Conservation (phyloP, 2,888 invertebrate genomes). For the Hylaea fasciaria region DNA sequence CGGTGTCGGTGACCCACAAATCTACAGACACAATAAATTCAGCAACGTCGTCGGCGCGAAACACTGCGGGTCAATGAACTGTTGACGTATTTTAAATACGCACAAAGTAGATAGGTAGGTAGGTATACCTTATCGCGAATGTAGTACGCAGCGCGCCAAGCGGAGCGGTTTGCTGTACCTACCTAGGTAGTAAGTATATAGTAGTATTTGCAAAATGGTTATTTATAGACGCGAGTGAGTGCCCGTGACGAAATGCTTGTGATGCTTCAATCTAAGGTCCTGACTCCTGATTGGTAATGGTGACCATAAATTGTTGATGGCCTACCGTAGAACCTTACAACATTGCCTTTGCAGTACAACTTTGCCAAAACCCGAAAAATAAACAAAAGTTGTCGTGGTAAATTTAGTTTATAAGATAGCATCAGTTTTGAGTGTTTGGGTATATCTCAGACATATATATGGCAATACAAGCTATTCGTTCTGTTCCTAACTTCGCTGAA, state of each 20-base stretch:
- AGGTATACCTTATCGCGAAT: constrained; percentile 82
- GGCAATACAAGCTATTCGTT: too few species aligned
- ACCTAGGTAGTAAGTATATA: too few species aligned
- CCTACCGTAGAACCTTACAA: too few species aligned
- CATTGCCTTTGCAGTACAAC: too few species aligned
- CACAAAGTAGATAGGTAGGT: constrained; percentile 63
- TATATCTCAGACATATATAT: too few species aligned
- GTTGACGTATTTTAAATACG: constrained; percentile 83
- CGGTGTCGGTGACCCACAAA: constrained; percentile 84
- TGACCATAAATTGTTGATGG: constrained; percentile 7
- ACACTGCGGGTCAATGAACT: constrained; percentile 79
- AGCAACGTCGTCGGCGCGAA: constrained; percentile 78
- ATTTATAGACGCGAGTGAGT: constrained; percentile 75
- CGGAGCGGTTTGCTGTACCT: constrained; percentile 62
- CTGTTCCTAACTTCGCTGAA: too few species aligned
- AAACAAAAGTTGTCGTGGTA: too few species aligned
- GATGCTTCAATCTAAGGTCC: constrained; percentile 56
- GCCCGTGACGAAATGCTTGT: constrained; percentile 67
- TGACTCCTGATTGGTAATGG: too few species aligned
- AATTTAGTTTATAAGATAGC: too few species aligned
- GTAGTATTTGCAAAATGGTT: constrained; percentile 76
- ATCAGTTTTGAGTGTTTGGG: too few species aligned
- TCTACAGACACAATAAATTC: constrained; percentile 84
- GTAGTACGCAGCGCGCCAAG: constrained; percentile 74
- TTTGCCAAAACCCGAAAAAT: too few species aligned